These are phyloP conservation scores for Salmo trutta DNA, from an alignment of 2,797 vertebrate genomes.

Conservation along the genomic window DNA sequence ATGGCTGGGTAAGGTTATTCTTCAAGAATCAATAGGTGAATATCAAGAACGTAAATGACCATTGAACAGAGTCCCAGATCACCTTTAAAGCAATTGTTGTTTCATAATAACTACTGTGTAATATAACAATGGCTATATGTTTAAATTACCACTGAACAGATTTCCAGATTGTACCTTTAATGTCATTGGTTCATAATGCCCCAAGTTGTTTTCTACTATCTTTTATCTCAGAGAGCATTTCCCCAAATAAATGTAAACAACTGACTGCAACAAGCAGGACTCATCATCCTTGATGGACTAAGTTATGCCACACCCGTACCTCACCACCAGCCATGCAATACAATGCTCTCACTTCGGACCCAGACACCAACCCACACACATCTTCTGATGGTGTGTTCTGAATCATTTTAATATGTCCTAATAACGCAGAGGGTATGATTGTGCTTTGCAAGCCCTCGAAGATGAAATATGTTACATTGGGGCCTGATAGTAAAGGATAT, in stretches of 20 bases:
- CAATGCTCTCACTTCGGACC: constrained; percentile 71
- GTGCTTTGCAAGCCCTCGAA: constrained; percentile 80
- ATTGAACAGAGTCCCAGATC: not conserved
- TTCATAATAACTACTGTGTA: not conserved
- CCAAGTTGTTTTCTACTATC: not conserved
- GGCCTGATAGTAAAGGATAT: constrained; percentile 85
- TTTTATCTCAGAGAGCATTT: not conserved
- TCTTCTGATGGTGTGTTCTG: constrained; percentile 77
- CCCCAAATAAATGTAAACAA: not conserved
- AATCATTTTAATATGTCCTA: constrained; percentile 84
- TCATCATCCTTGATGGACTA: constrained; percentile 45
- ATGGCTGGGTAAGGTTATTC: not conserved
- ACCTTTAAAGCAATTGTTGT: not conserved
- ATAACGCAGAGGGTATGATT: constrained; percentile 81
- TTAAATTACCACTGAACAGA: not conserved
- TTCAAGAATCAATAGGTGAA: not conserved
- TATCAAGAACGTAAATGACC: not conserved
- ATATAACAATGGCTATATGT: not conserved
- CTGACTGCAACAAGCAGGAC: not conserved
- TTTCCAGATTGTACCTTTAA: not conserved
- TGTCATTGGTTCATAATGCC: not conserved
- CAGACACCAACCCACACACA: constrained; percentile 75
- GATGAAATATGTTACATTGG: constrained; percentile 83
- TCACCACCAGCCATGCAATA: constrained; percentile 55
- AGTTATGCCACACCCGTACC: constrained; percentile 43